Evolutionary conservation across 2,888 invertebrate genomes (phyloP), one percentile per base, ranked within the genome.

Genomic region (Rhorus exstirpatorius): DNA sequence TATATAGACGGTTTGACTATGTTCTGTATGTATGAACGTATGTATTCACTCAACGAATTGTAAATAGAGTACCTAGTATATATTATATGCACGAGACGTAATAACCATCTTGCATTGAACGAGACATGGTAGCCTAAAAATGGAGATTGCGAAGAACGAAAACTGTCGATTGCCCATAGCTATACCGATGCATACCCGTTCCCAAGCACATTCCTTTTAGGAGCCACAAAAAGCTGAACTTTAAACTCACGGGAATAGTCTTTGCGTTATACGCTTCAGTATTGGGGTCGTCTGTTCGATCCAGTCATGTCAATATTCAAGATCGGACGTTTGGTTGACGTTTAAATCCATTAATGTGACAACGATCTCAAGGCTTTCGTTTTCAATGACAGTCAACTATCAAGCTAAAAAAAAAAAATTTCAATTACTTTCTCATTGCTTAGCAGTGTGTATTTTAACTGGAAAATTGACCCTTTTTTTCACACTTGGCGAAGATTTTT

Each of bases 131-230:
- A 21, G 19, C n/a, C 12, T 14, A 6, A 44, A 58, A 65, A 65
- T 38, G 21, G n/a, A 70, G 24, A 77, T 46, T 61, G 49, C 72
- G 60, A 68, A 74, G 17, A 68, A 67, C 53, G 31, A 35, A 55
- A 24, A 55, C 24, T 17, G 77, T 31, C 55, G 49, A 71, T 70
- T 76, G 49, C 63, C 19, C 31, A 41, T 21, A 76, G 51, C 65
- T 38, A 61, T 24, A 41, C 21, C 24, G 19, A 26, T 31, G n/a
- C 17, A 51, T 21, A 21, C 21, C 10, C 17, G 1, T 19, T 21
- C 10, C 4, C 38, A 70, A 70, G 7, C 21, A 14, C 24, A 0
- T 35, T 21, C 21, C 35, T 21, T 44, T 26, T 31, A 12, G 7
- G 26, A 61, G 21, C 49, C 44, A 17, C 19, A 21, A 26, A 51